These are phyloP conservation scores for Drosophila tripunctata DNA, from an alignment of 2,888 invertebrate species.

Conservation along the genomic window DNA sequence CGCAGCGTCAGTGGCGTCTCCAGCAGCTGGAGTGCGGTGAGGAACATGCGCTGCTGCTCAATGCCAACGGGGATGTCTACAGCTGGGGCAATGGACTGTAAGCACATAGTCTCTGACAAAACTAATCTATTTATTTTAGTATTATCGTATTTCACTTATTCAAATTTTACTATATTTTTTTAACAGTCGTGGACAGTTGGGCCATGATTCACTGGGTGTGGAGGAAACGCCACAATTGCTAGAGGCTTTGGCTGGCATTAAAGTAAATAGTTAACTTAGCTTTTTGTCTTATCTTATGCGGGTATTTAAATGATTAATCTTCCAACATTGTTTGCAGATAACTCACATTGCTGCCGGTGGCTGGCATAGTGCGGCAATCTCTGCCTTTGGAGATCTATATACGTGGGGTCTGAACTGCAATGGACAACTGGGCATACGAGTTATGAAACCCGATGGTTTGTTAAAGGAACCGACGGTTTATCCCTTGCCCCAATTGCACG, in stretches of 20 bases:
- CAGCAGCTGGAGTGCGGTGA: slow-evolving; percentile 90
- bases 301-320: neutral
- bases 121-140: no score
- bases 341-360: slow-evolving; percentile 90
- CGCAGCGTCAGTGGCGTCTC: slow-evolving; percentile 85
- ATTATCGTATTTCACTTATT: no score
- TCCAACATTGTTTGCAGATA: slow-evolving; percentile 83
- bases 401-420: slow-evolving; percentile 96
- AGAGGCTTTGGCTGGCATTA: slow-evolving; percentile 90
- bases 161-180: no score
- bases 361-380: slow-evolving; percentile 94
- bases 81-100: slow-evolving; percentile 94
- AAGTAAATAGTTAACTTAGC: slow-evolving; percentile 75
- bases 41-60: slow-evolving; percentile 91
- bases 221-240: slow-evolving; percentile 88
- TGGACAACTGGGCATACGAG: slow-evolving; percentile 91
- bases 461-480: slow-evolving; percentile 79
- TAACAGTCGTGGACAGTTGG: slow-evolving; percentile 93
- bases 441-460: slow-evolving; percentile 76
- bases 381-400: slow-evolving; percentile 92
- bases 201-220: slow-evolving; percentile 88
- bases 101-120: no score
- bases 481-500: slow-evolving; percentile 81
- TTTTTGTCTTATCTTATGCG: slow-evolving; percentile 10
- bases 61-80: slow-evolving; percentile 89